Conservation (phyloP, 2,113 vertebrate genomes). For the Cromileptes altivelis region DNA sequence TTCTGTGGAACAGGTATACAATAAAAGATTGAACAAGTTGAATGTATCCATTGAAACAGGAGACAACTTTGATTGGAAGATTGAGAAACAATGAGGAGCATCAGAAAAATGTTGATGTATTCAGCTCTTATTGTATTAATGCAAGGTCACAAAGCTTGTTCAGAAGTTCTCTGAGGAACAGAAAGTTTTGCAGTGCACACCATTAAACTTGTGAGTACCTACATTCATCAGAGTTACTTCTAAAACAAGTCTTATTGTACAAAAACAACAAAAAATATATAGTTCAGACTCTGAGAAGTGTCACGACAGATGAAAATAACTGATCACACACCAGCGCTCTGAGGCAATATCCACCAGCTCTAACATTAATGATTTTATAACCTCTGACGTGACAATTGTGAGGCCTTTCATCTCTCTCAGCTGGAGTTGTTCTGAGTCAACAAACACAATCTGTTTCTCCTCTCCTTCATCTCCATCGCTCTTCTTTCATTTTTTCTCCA, state of each 20-base stretch:
- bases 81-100: background rate
- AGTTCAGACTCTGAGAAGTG: background rate
- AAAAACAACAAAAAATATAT: background rate
- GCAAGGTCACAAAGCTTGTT: slow-evolving; percentile 17
- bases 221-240: too few relatives aligned
- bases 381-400: slow-evolving; percentile 52
- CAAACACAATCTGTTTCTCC: slow-evolving; percentile 71
- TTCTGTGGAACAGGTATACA: slow-evolving; percentile 1
- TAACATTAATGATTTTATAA: slow-evolving; percentile 23
- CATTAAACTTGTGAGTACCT: background rate
- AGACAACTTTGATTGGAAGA: slow-evolving; percentile 17
- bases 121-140: background rate
- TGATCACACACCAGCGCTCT: background rate
- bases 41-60: slow-evolving; percentile 3
- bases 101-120: background rate
- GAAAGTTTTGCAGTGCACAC: too few relatives aligned
- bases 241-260: too few relatives aligned
- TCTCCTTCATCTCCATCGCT: slow-evolving; percentile 60
- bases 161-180: background rate
- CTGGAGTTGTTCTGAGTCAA: slow-evolving; percentile 63
- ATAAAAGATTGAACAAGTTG: slow-evolving; percentile 16
- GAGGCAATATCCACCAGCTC: slow-evolving; percentile 26
- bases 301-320: background rate
- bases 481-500: slow-evolving; percentile 54
- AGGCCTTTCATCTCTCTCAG: slow-evolving; percentile 70